Evolutionary conservation across 2,888 invertebrate species (phyloP), one percentile per base, ranked within the genome.

Genomic region (Lottia scabra): DNA sequence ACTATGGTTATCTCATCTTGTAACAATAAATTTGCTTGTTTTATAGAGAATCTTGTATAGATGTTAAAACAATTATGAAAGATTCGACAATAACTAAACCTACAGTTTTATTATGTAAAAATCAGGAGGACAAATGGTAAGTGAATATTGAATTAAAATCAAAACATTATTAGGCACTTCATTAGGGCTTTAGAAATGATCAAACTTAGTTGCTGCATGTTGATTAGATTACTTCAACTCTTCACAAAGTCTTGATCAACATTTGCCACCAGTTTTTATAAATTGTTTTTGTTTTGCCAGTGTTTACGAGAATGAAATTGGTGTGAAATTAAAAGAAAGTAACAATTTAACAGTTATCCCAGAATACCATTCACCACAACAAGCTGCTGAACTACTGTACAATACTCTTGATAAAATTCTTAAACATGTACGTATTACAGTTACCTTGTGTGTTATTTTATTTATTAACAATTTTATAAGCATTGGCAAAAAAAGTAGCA

Each of bases 301-400:
- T 38, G 38, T 8, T 38, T 38, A 38, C 10, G 38, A 56, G 10
- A 56, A 56, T 56, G 19, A 19, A 23, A 23, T 23, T 56, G 56
- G 56, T 13, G 19, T 56, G 13, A 80, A 81, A 68, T 78, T 85
- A 6, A 68, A 76, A 45, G 85, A 86, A 44, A 82, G 80, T 64
- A 81, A 83, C 4, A 78, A 78, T 72, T 82, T 79, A n/a, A 81
- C 81, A 68, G 79, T 85, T n/a, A 78, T 85, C 12, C 82, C 83
- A 63, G 82, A 81, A 8, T 84, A 84, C 64, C 75, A 78, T 0
- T 76, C 75, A 12, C 79, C 84, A 46, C 70, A 69, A n/a, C 77
- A 83, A 66, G 86, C 84, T n/a, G 85, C 84, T 12, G 82, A 86
- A 70, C 77, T 79, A 44, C 83, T 81, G 0, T 82, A 66, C 66